phyloP scores from a whole-genome alignment of 2,113 vertebrate genomes.

The Bambusicola thoracicus region DNA sequence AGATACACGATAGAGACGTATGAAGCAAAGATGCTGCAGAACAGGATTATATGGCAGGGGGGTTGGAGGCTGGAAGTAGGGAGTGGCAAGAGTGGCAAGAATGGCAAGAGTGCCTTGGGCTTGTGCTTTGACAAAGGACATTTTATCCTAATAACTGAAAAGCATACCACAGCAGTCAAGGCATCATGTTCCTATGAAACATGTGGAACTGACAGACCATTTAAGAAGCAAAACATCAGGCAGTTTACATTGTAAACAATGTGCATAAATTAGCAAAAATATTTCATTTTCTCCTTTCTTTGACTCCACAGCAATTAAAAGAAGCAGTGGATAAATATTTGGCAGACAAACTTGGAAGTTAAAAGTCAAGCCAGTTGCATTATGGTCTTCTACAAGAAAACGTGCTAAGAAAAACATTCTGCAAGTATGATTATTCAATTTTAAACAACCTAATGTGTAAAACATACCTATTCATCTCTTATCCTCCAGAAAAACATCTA shows the following conservation, averaged over 20 bases:
- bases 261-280: not conserved
- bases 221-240: not conserved
- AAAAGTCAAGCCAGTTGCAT: not conserved
- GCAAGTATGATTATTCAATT: not conserved
- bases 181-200: not conserved
- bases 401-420: not conserved
- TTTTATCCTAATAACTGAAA: not conserved
- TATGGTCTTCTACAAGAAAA: not conserved
- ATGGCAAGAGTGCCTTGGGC: not conserved
- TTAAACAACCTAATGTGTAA: not conserved
- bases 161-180: not conserved
- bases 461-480: not conserved
- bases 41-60: not conserved
- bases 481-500: not conserved
- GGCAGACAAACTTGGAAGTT: not conserved
- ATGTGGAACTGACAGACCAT: not conserved
- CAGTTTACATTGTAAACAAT: not conserved
- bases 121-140: not conserved
- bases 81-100: not conserved
- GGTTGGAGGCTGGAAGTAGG: not conserved
- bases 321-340: not conserved
- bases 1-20: not conserved
- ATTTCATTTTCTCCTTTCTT: not conserved
- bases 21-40: not conserved
- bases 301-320: not conserved